phyloP scores from a whole-genome alignment of 1,140 invertebrate species.

The Drosophila oshimai region DNA sequence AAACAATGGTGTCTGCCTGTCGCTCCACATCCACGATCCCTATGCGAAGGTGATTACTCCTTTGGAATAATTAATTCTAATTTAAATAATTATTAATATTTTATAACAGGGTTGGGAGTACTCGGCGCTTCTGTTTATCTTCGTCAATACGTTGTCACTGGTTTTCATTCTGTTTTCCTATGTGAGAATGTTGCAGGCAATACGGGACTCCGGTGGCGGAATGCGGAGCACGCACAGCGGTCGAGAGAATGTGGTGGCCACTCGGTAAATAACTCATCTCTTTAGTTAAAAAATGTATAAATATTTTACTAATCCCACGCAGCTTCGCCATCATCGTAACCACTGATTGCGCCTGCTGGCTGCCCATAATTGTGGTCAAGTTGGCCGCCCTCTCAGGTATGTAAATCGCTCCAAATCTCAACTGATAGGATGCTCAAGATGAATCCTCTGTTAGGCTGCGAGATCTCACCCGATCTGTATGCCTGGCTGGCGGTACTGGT shows the following conservation, averaged over 20 bases:
- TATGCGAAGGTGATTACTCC: constrained; percentile 83
- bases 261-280: constrained; percentile 66
- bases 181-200: constrained; percentile 85
- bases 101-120: constrained; percentile 85
- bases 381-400: constrained; percentile 85
- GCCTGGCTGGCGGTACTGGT: constrained; percentile 88
- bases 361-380: constrained; percentile 86
- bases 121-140: constrained; percentile 85
- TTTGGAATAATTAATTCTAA: not conserved
- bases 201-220: constrained; percentile 84
- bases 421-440: no score
- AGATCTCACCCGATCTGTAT: constrained; percentile 84
- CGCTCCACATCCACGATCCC: constrained; percentile 86
- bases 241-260: constrained; percentile 83
- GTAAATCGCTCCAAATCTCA: not conserved
- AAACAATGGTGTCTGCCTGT: constrained; percentile 86
- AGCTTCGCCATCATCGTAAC: constrained; percentile 85
- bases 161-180: constrained; percentile 86
- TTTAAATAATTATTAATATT: not conserved
- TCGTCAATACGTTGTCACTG: constrained; percentile 85
- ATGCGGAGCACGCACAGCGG: constrained; percentile 85
- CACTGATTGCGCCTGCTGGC: constrained; percentile 87
- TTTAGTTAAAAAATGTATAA: no score
- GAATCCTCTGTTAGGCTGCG: constrained; percentile 66
- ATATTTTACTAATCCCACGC: not conserved